Percentiles rank a stretch among this genome's conserved stretches.
Evolutionary conservation across 2,888 invertebrate genomes (phyloP).

Genomic region (Salpingus planirostris): DNA sequence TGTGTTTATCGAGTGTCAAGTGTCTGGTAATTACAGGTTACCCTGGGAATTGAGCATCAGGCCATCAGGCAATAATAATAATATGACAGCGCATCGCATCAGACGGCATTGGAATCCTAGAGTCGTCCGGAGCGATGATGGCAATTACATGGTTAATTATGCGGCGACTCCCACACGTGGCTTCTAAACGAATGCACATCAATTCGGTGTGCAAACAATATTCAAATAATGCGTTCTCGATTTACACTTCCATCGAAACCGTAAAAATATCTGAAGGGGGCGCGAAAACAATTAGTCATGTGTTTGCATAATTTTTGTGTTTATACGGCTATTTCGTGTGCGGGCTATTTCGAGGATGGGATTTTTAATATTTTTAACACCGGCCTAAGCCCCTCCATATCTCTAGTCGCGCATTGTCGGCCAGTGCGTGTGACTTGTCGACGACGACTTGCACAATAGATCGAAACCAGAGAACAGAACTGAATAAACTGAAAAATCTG

Average conservation of each 20-base stretch:
- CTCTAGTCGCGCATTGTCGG: too few relatives aligned
- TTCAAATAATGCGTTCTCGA: slow-evolving; percentile 8
- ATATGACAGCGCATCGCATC: neutral
- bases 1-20: slow-evolving; percentile 3
- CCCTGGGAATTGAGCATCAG: neutral
- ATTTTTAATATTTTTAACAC: neutral
- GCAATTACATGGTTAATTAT: slow-evolving; percentile 5
- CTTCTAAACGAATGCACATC: slow-evolving; percentile 3
- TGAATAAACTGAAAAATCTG: too few relatives aligned
- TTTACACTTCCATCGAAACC: slow-evolving; percentile 7
- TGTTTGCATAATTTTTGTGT: slow-evolving; percentile 4
- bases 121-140: slow-evolving; percentile 2
- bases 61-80: neutral
- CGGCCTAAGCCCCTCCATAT: too few relatives aligned
- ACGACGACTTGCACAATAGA: too few relatives aligned
- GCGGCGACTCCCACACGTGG: slow-evolving; percentile 4
- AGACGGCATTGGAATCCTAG: neutral
- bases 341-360: neutral
- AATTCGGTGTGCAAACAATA: slow-evolving; percentile 5
- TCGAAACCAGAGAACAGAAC: too few relatives aligned
- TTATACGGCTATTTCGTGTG: slow-evolving; percentile 3
- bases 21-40: slow-evolving; percentile 2
- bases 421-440: too few relatives aligned
- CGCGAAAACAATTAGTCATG: slow-evolving; percentile 9
- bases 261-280: slow-evolving; percentile 7